Base-by-base conservation (phyloP, 2,113 vertebrate genomes). In the Brachyistius frenatus region DNA sequence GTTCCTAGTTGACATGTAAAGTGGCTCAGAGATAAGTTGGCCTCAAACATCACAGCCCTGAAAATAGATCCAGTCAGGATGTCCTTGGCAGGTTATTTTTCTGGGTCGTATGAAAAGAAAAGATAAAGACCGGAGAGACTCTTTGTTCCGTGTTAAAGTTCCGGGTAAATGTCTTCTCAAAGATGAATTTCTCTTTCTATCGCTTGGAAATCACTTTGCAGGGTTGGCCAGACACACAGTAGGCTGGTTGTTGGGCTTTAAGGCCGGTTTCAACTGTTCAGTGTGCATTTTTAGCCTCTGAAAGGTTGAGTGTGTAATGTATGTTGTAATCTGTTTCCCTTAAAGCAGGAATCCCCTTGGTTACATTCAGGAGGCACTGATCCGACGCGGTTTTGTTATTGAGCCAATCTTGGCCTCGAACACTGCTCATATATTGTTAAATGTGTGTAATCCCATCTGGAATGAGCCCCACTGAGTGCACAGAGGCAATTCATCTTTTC, bases 391-490 rank as follows among this genome's bases (percentile, higher is more conserved):
- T 67, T 46, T 31, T 57, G 37, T 65, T 76, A 68, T 15, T 32
- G 65, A 73, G 82, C 71, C 71, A 57, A 16, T 66, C 47, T 66
- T 73, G 33, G 54, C 76, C 66, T 83, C 57, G 50, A 67, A 68
- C 32, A 0, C 16, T 3, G 30, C 54, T 74, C 3, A 54, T 13
- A 50, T 61, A 47, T 49, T 74, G 3, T 15, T 63, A 61, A 66
- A 67, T 1, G 62, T 68, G 57, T 77, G 4, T 73, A 57, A 81
- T 87, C 77, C 83, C 63, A 32, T 81, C 74, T 81, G 76, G 66
- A 86, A 66, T 83, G 80, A 75, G 56, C 72, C 5, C 30, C 10
- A 16, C 64, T 16, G 58, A 54, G 57, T 57, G 15, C 32, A 39
- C 15, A 41, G 44, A 75, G 5, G 49, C 0, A 0, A 15, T 50